Evolutionary conservation across 2,113 vertebrate species (phyloP), one percentile per base, ranked within the genome.

Genomic region (Ictidomys tridecemlineatus): DNA sequence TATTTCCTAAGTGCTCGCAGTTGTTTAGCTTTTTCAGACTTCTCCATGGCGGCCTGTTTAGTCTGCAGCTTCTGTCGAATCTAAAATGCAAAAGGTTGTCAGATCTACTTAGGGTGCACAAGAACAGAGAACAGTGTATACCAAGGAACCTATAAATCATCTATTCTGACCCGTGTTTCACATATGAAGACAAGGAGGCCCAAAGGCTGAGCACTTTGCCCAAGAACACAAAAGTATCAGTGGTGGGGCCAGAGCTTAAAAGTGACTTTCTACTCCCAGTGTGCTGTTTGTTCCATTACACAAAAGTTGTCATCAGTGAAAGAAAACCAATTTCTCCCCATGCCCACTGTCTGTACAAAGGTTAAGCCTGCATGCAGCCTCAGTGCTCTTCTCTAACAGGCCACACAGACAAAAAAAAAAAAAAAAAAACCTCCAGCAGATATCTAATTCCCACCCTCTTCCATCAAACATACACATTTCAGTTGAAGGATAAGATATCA

Each of bases 1-100:
- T 99, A 99, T 98, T 99, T 99, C 97, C 99, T 99, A 97, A 99
- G 99, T 42, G 99, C 99, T 58, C 99, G 98, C 79, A 99, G 99
- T 90, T 99, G 99, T 98, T 99, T 99, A 2, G 99, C 99, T 93
- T 99, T 99, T 97, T 99, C 99, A 0, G 99, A 99, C 95, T 98
- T 99, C 97, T 99, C 99, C 98, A 99, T 98, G 30, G 99, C 99
- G 24, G 97, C 97, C 97, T 99, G 99, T 97, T 99, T 99, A 63
- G 98, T 98, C 90, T 99, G 99, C 34, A 99, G 98, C 97, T 99
- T 99, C 96, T 98, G 98, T 79, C 99, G 98, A 99, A 99, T 99
- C 99, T 99, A 98, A 90, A 97, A 97, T 16, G 70, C 53, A 92
- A 93, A 94, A 63, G 26, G 8, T 51, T 82, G n/a, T 91, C 83